A percentile compares a stretch with the other conserved stretches of the same genome.
phyloP scores from a whole-genome alignment of 2,113 vertebrate genomes.

The Panthera leo region DNA sequence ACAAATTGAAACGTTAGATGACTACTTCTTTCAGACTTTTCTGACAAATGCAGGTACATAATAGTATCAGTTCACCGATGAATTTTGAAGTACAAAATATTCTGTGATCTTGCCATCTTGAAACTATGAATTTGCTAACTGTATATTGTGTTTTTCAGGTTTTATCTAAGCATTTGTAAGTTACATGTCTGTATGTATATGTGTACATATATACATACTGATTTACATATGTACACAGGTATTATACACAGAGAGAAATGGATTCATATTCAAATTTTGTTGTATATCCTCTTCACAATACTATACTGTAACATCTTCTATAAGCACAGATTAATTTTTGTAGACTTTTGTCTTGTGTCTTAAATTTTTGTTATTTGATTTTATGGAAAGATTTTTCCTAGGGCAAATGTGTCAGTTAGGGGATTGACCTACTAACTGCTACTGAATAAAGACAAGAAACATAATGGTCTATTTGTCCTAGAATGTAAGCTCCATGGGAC shows the following conservation, averaged over 20 bases:
- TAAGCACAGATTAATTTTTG: constrained; percentile 17
- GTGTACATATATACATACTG: background rate
- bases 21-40: background rate
- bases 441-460: background rate
- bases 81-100: background rate
- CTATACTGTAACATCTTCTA: background rate
- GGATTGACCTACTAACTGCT: background rate
- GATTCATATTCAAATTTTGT: background rate
- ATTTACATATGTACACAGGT: background rate
- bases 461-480: background rate
- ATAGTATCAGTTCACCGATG: background rate
- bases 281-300: background rate
- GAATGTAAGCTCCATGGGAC: background rate
- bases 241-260: background rate
- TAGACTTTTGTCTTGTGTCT: background rate
- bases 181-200: background rate
- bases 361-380: background rate
- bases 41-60: background rate
- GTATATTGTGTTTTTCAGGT: background rate
- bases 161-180: background rate
- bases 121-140: constrained; percentile 1
- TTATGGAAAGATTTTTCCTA: background rate
- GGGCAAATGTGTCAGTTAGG: background rate
- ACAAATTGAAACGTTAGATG: background rate
- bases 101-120: background rate